Conservation (phyloP, 2,797 vertebrate genomes). For the Lycodopsis pacificus region DNA sequence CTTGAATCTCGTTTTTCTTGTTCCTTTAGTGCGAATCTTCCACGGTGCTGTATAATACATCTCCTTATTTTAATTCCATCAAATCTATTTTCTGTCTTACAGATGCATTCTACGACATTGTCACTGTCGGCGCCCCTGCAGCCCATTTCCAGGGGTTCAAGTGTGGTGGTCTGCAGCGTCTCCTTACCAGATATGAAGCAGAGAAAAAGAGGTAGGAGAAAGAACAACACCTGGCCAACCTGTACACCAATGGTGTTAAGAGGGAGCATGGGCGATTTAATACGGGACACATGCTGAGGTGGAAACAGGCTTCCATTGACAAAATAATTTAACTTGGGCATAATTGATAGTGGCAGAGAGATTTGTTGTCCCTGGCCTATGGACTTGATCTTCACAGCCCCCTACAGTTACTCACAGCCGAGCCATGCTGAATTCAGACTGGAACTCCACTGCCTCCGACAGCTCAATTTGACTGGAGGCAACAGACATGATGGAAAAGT, state of each 20-base stretch:
- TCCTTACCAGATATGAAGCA: conserved; percentile 92
- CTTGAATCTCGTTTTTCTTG: neutral
- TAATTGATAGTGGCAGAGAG: conserved; percentile 65
- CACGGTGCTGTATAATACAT: neutral
- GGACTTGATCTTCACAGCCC: conserved; percentile 54
- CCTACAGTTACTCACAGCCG: conserved; percentile 52
- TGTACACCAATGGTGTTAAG: conserved; percentile 1
- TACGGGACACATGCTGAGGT: conserved; percentile 35
- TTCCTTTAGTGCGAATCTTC: neutral
- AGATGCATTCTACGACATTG: conserved; percentile 95
- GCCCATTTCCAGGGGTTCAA: conserved; percentile 98
- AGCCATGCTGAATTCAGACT: conserved; percentile 51
- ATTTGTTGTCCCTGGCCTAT: conserved; percentile 57
- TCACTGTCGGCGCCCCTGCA: conserved; percentile 96
- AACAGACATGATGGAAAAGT: conserved; percentile 59
- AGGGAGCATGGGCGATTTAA: conserved; percentile 38
- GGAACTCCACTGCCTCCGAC: conserved; percentile 52
- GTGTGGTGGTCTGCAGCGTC: conserved; percentile 93
- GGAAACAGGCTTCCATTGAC: conserved; percentile 50
- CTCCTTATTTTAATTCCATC: conserved; percentile 1
- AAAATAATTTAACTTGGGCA: conserved; percentile 47
- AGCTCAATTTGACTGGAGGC: conserved; percentile 69
- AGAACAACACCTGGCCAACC: neutral
- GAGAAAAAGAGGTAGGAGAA: conserved; percentile 94
- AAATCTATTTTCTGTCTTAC: conserved; percentile 55